Evolutionary conservation across 2,113 vertebrate genomes (phyloP).

Genomic region (Tonatia bakeri): DNA sequence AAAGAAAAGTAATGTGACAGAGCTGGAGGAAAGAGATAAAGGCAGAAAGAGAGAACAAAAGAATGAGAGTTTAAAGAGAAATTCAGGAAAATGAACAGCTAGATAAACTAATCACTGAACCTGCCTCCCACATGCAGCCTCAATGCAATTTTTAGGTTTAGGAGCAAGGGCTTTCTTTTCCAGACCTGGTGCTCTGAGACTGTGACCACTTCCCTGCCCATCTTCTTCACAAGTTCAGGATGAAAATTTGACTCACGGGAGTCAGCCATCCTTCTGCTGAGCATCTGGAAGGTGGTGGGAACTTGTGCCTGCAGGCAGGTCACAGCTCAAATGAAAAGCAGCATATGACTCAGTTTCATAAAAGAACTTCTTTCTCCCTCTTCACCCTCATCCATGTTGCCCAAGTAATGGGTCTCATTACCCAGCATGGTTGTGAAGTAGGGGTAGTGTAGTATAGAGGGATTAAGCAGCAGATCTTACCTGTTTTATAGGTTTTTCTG

Average conservation of each 20-base stretch:
- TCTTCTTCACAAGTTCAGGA: neutral
- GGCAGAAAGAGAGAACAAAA: neutral
- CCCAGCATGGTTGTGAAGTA: neutral
- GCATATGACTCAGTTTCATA: constrained; percentile 15
- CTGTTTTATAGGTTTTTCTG: constrained; percentile 19
- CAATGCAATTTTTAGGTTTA: neutral
- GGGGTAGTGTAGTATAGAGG: neutral
- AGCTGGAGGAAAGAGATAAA: neutral
- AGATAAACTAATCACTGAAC: neutral
- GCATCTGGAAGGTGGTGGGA: neutral
- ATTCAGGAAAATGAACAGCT: neutral
- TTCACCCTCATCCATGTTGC: neutral
- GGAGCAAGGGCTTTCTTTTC: neutral
- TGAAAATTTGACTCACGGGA: neutral
- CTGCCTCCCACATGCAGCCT: neutral
- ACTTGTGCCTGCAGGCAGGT: neutral
- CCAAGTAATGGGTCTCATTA: neutral
- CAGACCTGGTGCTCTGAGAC: neutral
- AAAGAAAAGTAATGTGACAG: constrained; percentile 4
- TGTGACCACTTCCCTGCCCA: neutral
- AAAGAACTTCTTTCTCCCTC: neutral
- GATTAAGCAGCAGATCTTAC: constrained; percentile 55
- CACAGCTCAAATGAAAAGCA: constrained; percentile 18
- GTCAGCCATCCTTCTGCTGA: neutral
- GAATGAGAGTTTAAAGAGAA: neutral